A percentile compares a stretch with the other conserved stretches of the same genome.
Evolutionary conservation across 2,888 invertebrate genomes (phyloP).

Genomic region (Polyommatus iphigenia): DNA sequence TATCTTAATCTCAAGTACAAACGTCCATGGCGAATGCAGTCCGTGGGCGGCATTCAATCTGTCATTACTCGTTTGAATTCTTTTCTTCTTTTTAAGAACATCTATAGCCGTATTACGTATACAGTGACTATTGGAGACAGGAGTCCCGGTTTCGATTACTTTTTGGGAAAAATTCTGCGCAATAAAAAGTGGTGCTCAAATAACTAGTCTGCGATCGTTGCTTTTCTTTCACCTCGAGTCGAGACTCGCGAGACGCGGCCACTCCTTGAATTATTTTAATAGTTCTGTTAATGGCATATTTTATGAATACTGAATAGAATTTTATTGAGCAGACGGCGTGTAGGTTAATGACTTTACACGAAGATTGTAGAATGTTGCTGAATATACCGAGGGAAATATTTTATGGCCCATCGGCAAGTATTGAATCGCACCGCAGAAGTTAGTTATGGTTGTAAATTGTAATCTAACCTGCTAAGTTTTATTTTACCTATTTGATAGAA

Average conservation of each 20-base stretch:
- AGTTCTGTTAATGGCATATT: constrained; percentile 21
- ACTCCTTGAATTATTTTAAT: constrained; percentile 21
- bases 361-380: not conserved
- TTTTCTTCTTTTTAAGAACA: not conserved
- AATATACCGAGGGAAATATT: not conserved
- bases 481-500: too few relatives aligned
- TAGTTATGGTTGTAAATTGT: not conserved
- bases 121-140: not conserved
- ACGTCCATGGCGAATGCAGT: constrained; percentile 29
- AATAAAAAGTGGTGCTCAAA: not conserved
- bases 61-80: constrained; percentile 30
- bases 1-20: constrained; percentile 28
- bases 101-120: not conserved
- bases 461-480: too few relatives aligned
- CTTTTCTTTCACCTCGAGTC: constrained; percentile 3
- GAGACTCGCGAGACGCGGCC: not conserved
- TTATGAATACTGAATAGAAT: constrained; percentile 12
- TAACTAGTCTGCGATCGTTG: constrained; percentile 1
- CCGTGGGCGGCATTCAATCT: constrained; percentile 28
- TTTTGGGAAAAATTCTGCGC: not conserved
- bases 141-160: not conserved
- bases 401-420: not conserved
- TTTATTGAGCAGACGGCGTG: constrained; percentile 12
- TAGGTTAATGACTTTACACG: constrained; percentile 21
- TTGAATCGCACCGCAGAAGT: not conserved